Percentiles rank a stretch among this genome's conserved stretches.
These are phyloP conservation scores for Engystomops pustulosus DNA, from an alignment of 2,113 vertebrate species.

Conservation along the genomic window DNA sequence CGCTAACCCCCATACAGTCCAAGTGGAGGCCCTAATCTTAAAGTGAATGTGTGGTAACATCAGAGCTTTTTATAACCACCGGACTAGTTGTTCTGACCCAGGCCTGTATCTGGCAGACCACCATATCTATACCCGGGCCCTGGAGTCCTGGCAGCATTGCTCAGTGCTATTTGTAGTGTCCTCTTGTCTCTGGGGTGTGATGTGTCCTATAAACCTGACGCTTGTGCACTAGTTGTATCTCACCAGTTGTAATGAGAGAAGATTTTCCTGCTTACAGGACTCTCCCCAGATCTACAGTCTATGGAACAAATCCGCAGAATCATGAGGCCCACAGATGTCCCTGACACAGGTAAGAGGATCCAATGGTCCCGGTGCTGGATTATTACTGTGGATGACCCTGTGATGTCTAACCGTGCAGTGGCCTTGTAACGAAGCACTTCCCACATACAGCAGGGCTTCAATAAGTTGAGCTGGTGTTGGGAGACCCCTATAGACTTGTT, in stretches of 20 bases:
- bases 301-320: constrained; percentile 97
- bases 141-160: background rate
- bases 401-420: too few species aligned
- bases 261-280: constrained; percentile 70
- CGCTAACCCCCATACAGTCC: too few species aligned
- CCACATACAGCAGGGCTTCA: too few species aligned
- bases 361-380: too few species aligned
- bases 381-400: too few species aligned
- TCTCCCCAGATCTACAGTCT: constrained; percentile 93
- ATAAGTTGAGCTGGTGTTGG: too few species aligned
- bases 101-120: background rate
- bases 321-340: constrained; percentile 96
- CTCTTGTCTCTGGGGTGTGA: background rate
- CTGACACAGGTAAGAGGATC: constrained; percentile 88
- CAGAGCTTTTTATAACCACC: background rate
- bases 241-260: background rate
- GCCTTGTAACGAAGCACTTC: too few species aligned
- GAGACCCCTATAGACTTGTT: too few species aligned
- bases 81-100: background rate
- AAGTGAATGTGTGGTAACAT: background rate
- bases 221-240: too few species aligned
- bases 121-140: background rate
- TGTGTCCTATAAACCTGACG: too few species aligned
- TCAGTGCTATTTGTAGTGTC: background rate
- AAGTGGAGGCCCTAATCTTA: too few species aligned